Base-by-base conservation (phyloP, 2,888 invertebrate species). In the Sarcophaga variegata region DNA sequence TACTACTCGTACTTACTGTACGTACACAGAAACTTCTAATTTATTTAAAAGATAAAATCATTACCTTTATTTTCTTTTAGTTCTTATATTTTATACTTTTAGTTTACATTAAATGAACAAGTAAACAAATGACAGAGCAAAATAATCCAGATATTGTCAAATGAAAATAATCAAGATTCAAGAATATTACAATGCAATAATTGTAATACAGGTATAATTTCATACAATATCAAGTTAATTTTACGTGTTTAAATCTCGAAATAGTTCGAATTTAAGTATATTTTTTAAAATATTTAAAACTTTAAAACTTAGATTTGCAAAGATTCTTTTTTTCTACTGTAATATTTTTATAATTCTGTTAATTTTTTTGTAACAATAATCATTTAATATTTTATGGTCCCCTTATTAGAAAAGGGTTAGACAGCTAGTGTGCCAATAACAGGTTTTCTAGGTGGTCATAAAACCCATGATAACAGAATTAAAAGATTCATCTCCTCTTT, bases 1-100 rank as follows among this genome's bases (percentile, higher is more conserved):
- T 37, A 37, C 10, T 37, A 37, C 8, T 90, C 81, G 82, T 81
- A 63, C 47, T 25, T 80, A 17, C n/a, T 37, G 20, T 69, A 22
- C 49, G 11, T 45, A 20, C n/a, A 66, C 47, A n/a, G 12, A 14
- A 25, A n/a, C 37, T n/a, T 49, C 11, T 17, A 4, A 47, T 47
- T 20, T 69, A 6, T 45, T 49, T 12, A 47, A 17, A 54, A 54
- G 17, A 14, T 54, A 14, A 59, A 70, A 22, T 49, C 14, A n/a
- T 37, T 83, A 59, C 60, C 74, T 20, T 27, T 71, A 63, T 37
- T 64, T 74, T 87, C 80, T 77, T 77, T 77, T 27, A 63, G 62
- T 82, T 59, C 14, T 47, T 14, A 54, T 75, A 75, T 59, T 71
- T 71, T 71, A 14, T 71, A 25, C 54, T 71, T 71, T 5, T 71